phyloP scores from a whole-genome alignment of 1,140 invertebrate genomes.

The Cydia strobilella region DNA sequence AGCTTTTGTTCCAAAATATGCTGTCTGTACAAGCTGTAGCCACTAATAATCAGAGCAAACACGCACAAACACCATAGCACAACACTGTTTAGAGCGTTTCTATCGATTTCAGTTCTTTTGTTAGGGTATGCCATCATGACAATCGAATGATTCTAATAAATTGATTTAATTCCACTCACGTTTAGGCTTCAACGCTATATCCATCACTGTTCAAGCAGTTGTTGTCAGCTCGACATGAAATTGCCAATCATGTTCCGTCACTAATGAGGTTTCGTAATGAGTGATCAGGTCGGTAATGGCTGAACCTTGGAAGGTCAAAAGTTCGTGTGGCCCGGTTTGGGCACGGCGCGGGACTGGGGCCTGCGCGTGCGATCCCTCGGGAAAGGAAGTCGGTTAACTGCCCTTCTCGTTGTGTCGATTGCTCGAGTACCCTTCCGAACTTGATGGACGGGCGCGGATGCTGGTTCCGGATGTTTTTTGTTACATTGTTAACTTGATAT shows the following conservation, averaged over 20 bases:
- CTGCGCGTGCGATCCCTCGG: constrained; percentile 60
- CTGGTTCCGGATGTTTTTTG: constrained; percentile 39
- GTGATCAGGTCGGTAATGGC: background rate
- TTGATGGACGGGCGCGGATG: constrained; percentile 63
- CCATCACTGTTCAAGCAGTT: constrained; percentile 1
- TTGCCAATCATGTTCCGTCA: constrained; percentile 10
- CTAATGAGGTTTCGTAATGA: constrained; percentile 12
- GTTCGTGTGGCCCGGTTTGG: constrained; percentile 42
- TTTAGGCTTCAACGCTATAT: background rate
- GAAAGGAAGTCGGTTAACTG: constrained; percentile 74
- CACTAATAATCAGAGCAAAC: constrained; percentile 57
- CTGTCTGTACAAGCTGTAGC: constrained; percentile 61
- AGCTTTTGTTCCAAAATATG: constrained; percentile 62
- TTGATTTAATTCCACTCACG: background rate
- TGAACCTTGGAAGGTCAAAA: constrained; percentile 35
- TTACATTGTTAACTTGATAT: constrained; percentile 21
- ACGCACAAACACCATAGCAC: constrained; percentile 70
- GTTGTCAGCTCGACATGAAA: constrained; percentile 1
- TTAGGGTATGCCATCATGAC: constrained; percentile 48
- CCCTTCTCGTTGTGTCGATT: constrained; percentile 76
- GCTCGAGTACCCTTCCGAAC: constrained; percentile 67
- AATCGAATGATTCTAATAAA: constrained; percentile 11
- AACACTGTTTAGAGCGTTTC: constrained; percentile 55
- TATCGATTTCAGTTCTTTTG: constrained; percentile 45
- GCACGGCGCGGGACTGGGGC: constrained; percentile 43